phyloP scores from a whole-genome alignment of 2,888 invertebrate species.

The Meiosimyza decipiens region DNA sequence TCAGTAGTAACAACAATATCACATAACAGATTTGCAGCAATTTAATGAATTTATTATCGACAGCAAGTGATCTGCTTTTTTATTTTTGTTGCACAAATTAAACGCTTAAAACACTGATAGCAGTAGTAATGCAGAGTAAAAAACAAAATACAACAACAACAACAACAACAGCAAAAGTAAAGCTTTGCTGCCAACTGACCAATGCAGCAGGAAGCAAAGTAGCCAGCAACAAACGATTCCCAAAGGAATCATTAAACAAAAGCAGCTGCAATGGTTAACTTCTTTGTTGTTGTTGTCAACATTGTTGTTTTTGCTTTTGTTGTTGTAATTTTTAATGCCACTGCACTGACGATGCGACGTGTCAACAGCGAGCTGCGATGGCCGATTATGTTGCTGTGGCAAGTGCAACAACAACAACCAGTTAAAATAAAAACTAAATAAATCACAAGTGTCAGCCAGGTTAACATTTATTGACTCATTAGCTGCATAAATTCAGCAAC shows the following conservation, averaged over 20 bases:
- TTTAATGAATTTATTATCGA: slow-evolving; percentile 29
- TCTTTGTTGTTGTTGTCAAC: background rate
- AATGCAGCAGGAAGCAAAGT: slow-evolving; percentile 44
- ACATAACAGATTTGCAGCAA: slow-evolving; percentile 34
- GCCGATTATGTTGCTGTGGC: slow-evolving; percentile 26
- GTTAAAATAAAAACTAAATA: slow-evolving; percentile 44
- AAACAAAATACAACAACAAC: slow-evolving; percentile 16
- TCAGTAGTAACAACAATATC: background rate
- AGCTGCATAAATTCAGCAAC: slow-evolving; percentile 44
- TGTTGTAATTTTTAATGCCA: background rate
- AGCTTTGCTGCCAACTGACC: background rate
- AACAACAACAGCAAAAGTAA: slow-evolving; percentile 19
- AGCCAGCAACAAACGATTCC: background rate
- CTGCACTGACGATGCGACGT: background rate
- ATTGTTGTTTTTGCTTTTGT: background rate
- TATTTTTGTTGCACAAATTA: slow-evolving; percentile 25
- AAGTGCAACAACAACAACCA: slow-evolving; percentile 12
- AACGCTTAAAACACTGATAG: slow-evolving; percentile 11
- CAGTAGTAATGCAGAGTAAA: slow-evolving; percentile 6
- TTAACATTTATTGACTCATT: slow-evolving; percentile 52
- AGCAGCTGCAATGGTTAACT: background rate
- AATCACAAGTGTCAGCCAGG: slow-evolving; percentile 52
- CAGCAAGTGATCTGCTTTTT: slow-evolving; percentile 25
- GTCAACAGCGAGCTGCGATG: slow-evolving; percentile 14
- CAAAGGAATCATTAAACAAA: slow-evolving; percentile 40